These are phyloP conservation scores for Choloepus hoffmanni DNA, from an alignment of 2,113 vertebrate genomes.

Conservation along the genomic window DNA sequence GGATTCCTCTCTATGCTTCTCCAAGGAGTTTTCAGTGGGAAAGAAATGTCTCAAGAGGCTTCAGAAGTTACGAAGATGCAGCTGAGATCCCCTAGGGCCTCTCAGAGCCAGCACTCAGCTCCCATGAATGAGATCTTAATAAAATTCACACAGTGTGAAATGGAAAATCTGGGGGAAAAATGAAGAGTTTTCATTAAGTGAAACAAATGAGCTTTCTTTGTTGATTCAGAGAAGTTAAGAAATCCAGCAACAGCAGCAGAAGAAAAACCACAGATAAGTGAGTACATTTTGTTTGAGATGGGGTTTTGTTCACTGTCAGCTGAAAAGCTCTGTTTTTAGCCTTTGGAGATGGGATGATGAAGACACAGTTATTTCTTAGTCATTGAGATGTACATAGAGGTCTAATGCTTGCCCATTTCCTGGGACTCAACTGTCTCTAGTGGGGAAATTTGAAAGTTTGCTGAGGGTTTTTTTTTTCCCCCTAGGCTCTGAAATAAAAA, in stretches of 20 bases:
- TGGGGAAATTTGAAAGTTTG: rapidly evolving
- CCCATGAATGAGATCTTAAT: constrained; percentile 85
- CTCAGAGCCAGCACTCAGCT: constrained; percentile 75
- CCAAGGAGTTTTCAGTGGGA: constrained; percentile 74
- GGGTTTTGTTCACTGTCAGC: neutral
- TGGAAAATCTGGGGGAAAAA: constrained; percentile 84
- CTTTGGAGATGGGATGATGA: rapidly evolving
- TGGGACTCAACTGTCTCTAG: neutral
- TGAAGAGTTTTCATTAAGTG: constrained; percentile 80
- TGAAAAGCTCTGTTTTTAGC: neutral
- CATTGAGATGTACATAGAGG: neutral
- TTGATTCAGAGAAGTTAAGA: constrained; percentile 66
- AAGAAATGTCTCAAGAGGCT: constrained; percentile 81
- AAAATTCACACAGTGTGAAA: constrained; percentile 88
- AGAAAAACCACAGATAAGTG: neutral
- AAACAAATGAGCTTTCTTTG: constrained; percentile 79
- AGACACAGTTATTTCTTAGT: rapidly evolving
- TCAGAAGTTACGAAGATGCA: constrained; percentile 70
- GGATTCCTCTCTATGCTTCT: constrained; percentile 65
- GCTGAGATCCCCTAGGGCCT: constrained; percentile 74
- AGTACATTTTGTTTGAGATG: neutral
- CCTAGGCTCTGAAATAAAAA: neutral
- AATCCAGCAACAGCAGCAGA: constrained; percentile 49
- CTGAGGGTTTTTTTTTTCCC: rapidly evolving
- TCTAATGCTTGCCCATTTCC: rapidly evolving